Evolutionary conservation across 2,113 vertebrate genomes (phyloP).

Genomic region (Archilochus colubris): DNA sequence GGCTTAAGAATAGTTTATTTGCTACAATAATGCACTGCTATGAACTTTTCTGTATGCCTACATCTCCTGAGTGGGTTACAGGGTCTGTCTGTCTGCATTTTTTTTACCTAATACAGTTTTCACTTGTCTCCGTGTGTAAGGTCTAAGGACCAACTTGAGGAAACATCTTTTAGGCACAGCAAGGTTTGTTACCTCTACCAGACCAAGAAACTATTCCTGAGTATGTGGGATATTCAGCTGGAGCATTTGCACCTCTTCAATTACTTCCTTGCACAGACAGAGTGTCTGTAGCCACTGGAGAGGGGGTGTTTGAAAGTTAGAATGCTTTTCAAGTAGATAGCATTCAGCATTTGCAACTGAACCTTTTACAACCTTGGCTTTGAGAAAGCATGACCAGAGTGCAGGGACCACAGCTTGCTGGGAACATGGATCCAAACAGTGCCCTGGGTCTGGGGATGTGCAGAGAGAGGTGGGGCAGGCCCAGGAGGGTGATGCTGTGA

Average conservation of each 20-base stretch:
- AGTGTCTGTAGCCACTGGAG: not conserved
- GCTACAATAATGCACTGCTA: not conserved
- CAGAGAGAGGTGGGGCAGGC: not conserved
- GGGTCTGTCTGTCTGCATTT: not conserved
- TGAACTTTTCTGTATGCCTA: not conserved
- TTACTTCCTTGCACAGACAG: not conserved
- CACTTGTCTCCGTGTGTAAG: not conserved
- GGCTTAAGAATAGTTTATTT: not conserved
- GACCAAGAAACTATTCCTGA: not conserved
- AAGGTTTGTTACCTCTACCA: not conserved
- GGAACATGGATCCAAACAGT: not conserved
- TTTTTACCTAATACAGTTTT: not conserved
- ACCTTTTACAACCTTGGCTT: not conserved
- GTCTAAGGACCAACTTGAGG: not conserved
- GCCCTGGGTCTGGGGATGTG: not conserved
- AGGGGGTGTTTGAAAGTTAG: not conserved
- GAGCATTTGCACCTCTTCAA: not conserved
- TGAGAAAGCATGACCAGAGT: not conserved
- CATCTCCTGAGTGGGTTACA: not conserved
- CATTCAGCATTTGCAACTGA: not conserved
- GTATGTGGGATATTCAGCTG: not conserved
- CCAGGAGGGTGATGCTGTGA: not conserved
- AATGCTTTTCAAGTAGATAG: not conserved
- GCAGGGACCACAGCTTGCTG: not conserved
- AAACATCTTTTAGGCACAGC: not conserved